Base-by-base conservation (phyloP, 2,113 vertebrate species). In the Tapirus terrestris region DNA sequence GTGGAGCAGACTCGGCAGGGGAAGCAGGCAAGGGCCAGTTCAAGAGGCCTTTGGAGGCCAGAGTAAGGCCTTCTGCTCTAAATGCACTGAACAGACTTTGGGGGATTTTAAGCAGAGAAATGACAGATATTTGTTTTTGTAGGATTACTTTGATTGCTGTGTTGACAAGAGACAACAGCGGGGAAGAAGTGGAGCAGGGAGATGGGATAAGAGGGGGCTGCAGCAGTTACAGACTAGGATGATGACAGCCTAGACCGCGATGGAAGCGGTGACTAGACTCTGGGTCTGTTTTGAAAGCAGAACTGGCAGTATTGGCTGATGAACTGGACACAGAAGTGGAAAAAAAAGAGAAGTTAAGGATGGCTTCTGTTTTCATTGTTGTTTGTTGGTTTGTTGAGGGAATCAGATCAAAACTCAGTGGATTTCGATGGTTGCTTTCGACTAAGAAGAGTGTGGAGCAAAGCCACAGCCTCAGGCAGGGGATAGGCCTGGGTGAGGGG, bases 1-100 rank as follows among this genome's bases (percentile, higher is more conserved):
- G 29, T 0, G 0, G 48, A 51, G 14, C 21, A 81, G 8, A 48
- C 14, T 11, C 36, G 25, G 45, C 23, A 0, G 2, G 11, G 16
- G 23, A 36, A 87, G 63, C 29, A 25, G n/a, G 16, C 12, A 18
- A 75, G 53, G 23, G 33, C 53, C 65, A 51, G 51, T 23, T 27
- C 45, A 6, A 14, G n/a, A 51, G 76, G 18, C 10, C 43, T 12
- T 25, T 9, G 43, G 73, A 61, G 60, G 67, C 43, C 43, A 20
- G 27, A 91, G 51, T 2, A 21, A 39, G 58, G 61, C 10, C 43
- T 88, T 77, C 67, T 27, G 4, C 58, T 65, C 85, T 81, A 70
- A 63, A 89, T 12, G 43, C 25, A 33, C 45, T 36, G 27, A 48
- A 65, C 72, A 91, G 77, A n/a, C 29, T 61, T 60, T 1, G 36